These are phyloP conservation scores for Paraescarpia echinospica DNA, from an alignment of 1,140 invertebrate genomes.

Conservation along the genomic window DNA sequence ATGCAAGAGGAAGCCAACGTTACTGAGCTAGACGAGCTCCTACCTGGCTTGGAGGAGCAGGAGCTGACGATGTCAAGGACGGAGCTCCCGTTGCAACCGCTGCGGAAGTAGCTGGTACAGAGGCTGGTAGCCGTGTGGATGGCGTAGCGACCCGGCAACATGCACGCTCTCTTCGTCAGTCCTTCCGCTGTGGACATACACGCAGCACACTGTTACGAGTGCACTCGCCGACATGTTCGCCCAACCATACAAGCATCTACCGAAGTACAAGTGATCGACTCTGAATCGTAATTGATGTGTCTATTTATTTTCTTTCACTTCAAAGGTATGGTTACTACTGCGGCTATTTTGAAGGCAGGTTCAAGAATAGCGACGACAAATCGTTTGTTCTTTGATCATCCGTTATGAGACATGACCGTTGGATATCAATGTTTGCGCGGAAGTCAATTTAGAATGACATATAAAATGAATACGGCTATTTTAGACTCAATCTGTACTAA, in stretches of 20 bases:
- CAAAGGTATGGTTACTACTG: neutral
- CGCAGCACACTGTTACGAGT: neutral
- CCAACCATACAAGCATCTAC: neutral
- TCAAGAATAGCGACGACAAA: neutral
- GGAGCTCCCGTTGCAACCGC: constrained; percentile 21
- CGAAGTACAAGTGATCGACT: neutral
- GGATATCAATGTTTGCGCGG: neutral
- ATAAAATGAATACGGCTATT: neutral
- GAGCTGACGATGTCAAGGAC: constrained; percentile 29
- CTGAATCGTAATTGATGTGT: neutral
- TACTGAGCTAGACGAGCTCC: neutral
- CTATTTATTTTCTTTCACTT: neutral
- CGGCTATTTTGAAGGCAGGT: neutral
- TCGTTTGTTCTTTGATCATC: neutral
- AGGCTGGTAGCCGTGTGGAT: constrained; percentile 26
- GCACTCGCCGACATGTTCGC: neutral
- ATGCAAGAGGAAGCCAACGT: too few species aligned
- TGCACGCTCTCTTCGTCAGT: neutral
- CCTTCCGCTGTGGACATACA: constrained; percentile 8
- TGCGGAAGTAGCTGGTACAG: constrained; percentile 27
- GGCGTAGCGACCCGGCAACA: constrained; percentile 18
- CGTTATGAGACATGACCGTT: neutral
- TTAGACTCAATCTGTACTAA: neutral
- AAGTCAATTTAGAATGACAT: neutral
- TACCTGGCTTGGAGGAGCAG: constrained; percentile 31